A percentile compares a stretch with the other conserved stretches of the same genome.
Evolutionary conservation across 2,113 vertebrate species (phyloP).

Genomic region (Chlorodrepanis virens): DNA sequence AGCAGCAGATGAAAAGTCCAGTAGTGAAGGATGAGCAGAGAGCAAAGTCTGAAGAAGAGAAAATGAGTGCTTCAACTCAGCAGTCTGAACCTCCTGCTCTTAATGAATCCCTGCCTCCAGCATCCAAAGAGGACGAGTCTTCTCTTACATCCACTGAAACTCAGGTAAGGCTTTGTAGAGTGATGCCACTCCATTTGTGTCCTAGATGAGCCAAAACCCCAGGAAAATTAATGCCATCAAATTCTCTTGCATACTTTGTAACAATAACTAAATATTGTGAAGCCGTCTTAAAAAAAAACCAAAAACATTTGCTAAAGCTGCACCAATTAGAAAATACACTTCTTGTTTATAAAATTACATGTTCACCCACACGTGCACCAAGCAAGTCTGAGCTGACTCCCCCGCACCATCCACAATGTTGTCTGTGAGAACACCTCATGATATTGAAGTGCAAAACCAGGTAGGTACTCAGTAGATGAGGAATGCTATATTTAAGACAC

Average conservation of each 20-base stretch:
- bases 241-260: not conserved
- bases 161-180: conserved; percentile 71
- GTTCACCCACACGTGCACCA: not conserved
- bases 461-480: not conserved
- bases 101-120: conserved; percentile 77
- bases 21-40: conserved; percentile 68
- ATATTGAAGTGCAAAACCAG: not conserved
- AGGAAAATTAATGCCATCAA: not conserved
- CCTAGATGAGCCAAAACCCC: not conserved
- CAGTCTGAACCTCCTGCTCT: conserved; percentile 70
- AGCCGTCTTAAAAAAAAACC: not conserved
- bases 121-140: conserved; percentile 84
- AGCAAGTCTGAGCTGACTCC: not conserved
- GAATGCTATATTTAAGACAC: not conserved
- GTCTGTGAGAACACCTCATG: not conserved
- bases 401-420: fast-evolving
- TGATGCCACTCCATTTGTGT: not conserved
- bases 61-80: conserved; percentile 45
- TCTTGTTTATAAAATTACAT: not conserved
- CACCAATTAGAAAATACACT: not conserved
- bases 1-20: conserved; percentile 63
- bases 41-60: conserved; percentile 51
- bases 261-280: not conserved
- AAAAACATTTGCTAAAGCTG: not conserved
- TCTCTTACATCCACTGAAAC: conserved; percentile 83